Evolutionary conservation across 2,888 invertebrate genomes (phyloP).

Genomic region (Diadegma fenestrale): DNA sequence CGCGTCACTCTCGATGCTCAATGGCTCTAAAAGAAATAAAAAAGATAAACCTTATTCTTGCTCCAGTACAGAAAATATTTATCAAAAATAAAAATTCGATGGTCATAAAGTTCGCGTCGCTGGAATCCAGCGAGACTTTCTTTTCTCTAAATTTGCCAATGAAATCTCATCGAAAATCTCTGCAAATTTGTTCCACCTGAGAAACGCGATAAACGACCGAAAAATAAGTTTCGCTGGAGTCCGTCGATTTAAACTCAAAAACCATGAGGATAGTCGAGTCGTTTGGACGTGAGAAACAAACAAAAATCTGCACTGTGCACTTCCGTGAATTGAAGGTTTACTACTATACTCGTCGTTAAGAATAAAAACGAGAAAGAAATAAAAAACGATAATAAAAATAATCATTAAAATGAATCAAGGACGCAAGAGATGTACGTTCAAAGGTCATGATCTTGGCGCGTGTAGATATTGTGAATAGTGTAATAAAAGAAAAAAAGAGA

Average conservation of each 20-base stretch:
- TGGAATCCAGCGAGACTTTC: neutral
- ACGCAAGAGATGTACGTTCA: constrained; percentile 23
- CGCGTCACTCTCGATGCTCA: constrained; percentile 77
- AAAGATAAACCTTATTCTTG: constrained; percentile 52
- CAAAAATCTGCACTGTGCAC: constrained; percentile 84
- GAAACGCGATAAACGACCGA: neutral
- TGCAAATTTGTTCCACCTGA: neutral
- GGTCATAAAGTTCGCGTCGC: neutral
- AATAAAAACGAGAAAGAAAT: constrained; percentile 38
- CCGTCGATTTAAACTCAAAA: neutral
- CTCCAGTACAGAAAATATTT: constrained; percentile 12
- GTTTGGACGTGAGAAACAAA: constrained; percentile 60
- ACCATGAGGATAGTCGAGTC: constrained; percentile 4
- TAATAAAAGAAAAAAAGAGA: constrained; percentile 26
- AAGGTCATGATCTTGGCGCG: constrained; percentile 54
- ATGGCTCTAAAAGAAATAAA: constrained; percentile 73
- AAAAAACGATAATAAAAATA: constrained; percentile 26
- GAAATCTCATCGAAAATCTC: neutral
- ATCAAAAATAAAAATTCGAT: neutral
- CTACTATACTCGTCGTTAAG: constrained; percentile 65
- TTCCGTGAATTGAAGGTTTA: constrained; percentile 83
- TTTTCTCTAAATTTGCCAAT: neutral
- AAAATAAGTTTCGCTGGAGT: neutral
- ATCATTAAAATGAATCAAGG: constrained; percentile 38
- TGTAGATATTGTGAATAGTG: constrained; percentile 68